Base-by-base conservation (phyloP, 2,888 invertebrate genomes). In the Drosophila colorata region DNA sequence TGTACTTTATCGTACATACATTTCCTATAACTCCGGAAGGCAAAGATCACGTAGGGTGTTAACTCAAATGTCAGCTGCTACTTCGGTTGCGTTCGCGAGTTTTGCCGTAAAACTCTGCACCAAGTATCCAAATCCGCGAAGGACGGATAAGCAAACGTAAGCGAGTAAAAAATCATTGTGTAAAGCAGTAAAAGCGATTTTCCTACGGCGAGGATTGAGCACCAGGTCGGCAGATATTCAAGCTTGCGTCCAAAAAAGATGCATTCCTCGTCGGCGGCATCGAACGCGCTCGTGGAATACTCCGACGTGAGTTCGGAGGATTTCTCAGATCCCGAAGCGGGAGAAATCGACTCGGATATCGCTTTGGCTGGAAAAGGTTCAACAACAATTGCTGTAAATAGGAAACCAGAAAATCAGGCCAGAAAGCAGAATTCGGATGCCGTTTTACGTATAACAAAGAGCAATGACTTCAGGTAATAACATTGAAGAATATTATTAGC, bases 271-370 rank as follows among this genome's bases (percentile, higher is more conserved):
- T 78, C 88, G 35, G 73, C 87, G 38, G 70, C 72, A 46, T 74
- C 87, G 23, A 77, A 66, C 37, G 89, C 82, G 44, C 87, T 92
- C 56, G 92, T 92, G 35, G 97, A 97, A 92, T 98, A 98, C 92
- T 98, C 97, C 14, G 98, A 98, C 93, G 97, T 98, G 33, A 97
- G 97, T 92, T 97, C 97, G 13, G 97, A 97, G 92, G 97, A 96
- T 90, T 94, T 97, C 68, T 97, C 97, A 33, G 97, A 96, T 90
- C 96, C 97, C 1, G 97, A 98, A 93, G 96, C 97, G 43, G 97
- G 97, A 61, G 97, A 97, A 93, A 96, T 97, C 81, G 96, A 96
- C 91, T 83, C 88, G 4, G 88, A 90, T 46, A 76, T 71, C 20
- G 81, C 78, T 18, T 44, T 74, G 46, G 58, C 68, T 37, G 47